Evolutionary conservation across 2,113 vertebrate genomes (phyloP).

Genomic region (Ellobius talpinus): DNA sequence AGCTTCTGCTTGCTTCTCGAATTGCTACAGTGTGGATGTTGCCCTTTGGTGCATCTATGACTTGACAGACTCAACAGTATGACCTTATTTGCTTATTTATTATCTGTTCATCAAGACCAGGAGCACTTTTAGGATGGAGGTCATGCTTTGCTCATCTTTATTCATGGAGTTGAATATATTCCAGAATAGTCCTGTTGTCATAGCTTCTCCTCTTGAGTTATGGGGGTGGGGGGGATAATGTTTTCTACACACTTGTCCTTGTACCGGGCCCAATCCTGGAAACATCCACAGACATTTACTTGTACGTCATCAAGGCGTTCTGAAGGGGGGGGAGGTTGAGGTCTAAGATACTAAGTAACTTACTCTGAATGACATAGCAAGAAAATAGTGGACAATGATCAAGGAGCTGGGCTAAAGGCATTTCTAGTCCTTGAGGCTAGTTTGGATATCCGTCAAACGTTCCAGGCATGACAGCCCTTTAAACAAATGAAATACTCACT

Average conservation of each 20-base stretch:
- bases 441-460: constrained; percentile 18
- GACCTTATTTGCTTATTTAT: constrained; percentile 9
- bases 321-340: neutral
- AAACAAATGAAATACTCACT: neutral
- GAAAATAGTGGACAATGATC: neutral
- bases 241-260: neutral
- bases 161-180: neutral
- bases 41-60: neutral
- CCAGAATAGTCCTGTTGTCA: neutral
- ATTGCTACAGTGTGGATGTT: neutral
- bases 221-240: neutral
- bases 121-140: neutral
- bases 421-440: neutral
- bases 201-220: constrained; percentile 8
- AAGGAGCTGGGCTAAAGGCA: neutral
- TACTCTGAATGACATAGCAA: neutral
- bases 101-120: neutral
- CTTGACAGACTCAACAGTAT: constrained; percentile 9
- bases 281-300: neutral
- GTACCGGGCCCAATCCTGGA: neutral
- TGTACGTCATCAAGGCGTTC: neutral
- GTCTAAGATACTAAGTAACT: neutral
- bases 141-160: neutral
- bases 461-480: neutral
- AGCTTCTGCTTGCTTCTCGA: neutral